phyloP scores from a whole-genome alignment of 1,140 invertebrate genomes.

The Eumeta japonica region DNA sequence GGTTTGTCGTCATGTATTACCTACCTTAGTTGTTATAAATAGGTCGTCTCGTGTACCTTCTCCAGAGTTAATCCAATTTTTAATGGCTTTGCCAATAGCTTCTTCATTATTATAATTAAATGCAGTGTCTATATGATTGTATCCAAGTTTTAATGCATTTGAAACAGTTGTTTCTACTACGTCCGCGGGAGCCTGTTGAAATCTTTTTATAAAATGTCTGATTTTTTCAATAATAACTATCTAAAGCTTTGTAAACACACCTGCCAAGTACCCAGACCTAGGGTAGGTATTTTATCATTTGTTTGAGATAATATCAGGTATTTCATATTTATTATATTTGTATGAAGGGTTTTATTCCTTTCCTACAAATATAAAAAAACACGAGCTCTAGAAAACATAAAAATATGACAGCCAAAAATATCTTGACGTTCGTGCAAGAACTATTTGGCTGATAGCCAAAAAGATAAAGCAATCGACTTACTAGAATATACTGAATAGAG shows the following conservation, averaged over 20 bases:
- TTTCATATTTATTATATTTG: slow-evolving; percentile 33
- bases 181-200: slow-evolving; percentile 63
- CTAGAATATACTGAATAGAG: too few species aligned
- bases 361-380: too few species aligned
- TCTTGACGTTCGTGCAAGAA: too few species aligned
- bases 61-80: slow-evolving; percentile 70
- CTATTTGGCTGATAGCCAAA: too few species aligned
- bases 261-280: slow-evolving; percentile 81
- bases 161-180: slow-evolving; percentile 70
- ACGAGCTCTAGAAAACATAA: too few species aligned
- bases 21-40: slow-evolving; percentile 80
- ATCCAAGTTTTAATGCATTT: slow-evolving; percentile 64
- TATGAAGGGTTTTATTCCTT: too few species aligned
- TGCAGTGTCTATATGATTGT: slow-evolving; percentile 80
- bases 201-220: too few species aligned
- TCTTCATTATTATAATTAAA: slow-evolving; percentile 80
- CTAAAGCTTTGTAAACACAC: too few species aligned
- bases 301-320: slow-evolving; percentile 37
- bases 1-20: too few species aligned
- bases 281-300: slow-evolving; percentile 66
- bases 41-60: slow-evolving; percentile 74
- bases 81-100: slow-evolving; percentile 73
- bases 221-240: slow-evolving; percentile 27
- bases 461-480: too few species aligned
- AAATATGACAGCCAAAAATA: too few species aligned